Conservation (phyloP, 2,888 invertebrate species). For the Hofmannophila pseudospretella region DNA sequence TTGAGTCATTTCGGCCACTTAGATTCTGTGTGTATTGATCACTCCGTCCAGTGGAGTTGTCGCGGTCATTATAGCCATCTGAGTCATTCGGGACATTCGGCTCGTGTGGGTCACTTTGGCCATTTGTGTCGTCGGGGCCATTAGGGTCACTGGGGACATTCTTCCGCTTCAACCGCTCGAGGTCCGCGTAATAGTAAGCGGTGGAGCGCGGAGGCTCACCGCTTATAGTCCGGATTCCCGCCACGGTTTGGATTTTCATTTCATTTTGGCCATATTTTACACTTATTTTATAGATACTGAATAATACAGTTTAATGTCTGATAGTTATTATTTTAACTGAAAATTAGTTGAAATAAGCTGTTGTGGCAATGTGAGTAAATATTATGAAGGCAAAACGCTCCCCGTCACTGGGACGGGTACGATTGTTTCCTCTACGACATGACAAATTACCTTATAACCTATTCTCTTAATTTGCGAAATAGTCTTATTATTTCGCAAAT, state of each 20-base stretch:
- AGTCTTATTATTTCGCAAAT: too few relatives aligned
- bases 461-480: too few relatives aligned
- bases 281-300: too few relatives aligned
- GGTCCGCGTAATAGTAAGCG: constrained; percentile 77
- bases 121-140: constrained; percentile 9
- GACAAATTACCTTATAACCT: too few relatives aligned
- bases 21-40: not conserved
- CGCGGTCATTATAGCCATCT: constrained; percentile 5
- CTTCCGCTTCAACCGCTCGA: constrained; percentile 73
- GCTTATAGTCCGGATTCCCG: constrained; percentile 51
- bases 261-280: constrained; percentile 18
- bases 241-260: constrained; percentile 26
- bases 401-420: too few relatives aligned
- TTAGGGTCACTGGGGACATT: constrained; percentile 16
- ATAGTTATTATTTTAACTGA: too few relatives aligned
- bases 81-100: not conserved
- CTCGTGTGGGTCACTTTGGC: not conserved
- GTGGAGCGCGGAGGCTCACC: constrained; percentile 79
- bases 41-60: constrained; percentile 2
- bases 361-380: not conserved
- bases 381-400: too few relatives aligned
- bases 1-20: not conserved
- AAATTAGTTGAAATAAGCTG: not conserved
- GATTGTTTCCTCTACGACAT: too few relatives aligned
- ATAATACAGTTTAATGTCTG: too few relatives aligned